Percentiles rank a stretch among this genome's conserved stretches.
phyloP scores from a whole-genome alignment of 2,113 vertebrate species.

The Prunella himalayana region DNA sequence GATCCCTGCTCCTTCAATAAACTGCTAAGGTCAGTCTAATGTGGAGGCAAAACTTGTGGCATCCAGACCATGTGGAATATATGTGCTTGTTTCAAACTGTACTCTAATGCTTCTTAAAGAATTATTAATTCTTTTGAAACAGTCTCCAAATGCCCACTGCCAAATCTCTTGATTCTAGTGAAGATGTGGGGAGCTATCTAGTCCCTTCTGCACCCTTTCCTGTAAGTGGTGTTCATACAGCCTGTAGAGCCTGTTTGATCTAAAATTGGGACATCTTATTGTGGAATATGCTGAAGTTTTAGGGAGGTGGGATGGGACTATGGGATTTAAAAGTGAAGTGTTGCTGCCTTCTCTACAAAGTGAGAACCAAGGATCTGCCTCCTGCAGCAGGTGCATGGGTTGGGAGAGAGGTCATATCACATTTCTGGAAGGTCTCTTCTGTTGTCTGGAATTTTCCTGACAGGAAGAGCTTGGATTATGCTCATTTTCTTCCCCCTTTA shows the following conservation, averaged over 20 bases:
- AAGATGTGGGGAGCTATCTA: neutral
- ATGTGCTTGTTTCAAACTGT: neutral
- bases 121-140: neutral
- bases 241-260: neutral
- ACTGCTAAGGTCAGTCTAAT: neutral
- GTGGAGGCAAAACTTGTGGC: neutral
- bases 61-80: rapidly evolving
- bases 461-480: neutral
- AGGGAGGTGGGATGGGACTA: neutral
- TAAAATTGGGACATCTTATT: neutral
- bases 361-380: neutral
- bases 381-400: neutral
- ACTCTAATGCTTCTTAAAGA: neutral
- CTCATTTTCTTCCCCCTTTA: neutral
- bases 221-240: neutral
- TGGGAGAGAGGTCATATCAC: neutral
- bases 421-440: neutral
- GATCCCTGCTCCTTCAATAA: neutral
- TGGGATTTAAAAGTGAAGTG: rapidly evolving
- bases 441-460: neutral
- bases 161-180: neutral
- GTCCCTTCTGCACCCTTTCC: neutral
- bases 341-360: neutral
- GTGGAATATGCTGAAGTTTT: neutral
- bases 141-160: neutral